Percentiles rank a stretch among this genome's conserved stretches.
These are phyloP conservation scores for Oreotrochilus melanogaster DNA, from an alignment of 2,113 vertebrate genomes.

Conservation along the genomic window DNA sequence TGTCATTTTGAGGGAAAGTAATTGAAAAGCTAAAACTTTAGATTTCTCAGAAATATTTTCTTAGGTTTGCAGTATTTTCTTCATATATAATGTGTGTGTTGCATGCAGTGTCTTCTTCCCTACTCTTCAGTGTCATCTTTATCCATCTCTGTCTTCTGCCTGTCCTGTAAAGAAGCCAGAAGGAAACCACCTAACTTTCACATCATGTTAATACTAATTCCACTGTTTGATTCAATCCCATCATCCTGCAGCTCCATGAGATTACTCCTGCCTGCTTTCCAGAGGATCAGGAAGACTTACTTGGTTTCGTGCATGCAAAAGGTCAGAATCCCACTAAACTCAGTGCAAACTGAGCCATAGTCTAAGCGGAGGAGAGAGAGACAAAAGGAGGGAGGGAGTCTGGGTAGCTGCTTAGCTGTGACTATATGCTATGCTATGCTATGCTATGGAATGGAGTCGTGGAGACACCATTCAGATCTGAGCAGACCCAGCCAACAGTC, in stretches of 20 bases:
- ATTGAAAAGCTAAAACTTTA: not conserved
- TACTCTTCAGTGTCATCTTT: not conserved
- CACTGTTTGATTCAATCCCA: not conserved
- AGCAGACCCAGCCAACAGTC: not conserved
- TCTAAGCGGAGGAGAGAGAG: not conserved
- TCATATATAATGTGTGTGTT: not conserved
- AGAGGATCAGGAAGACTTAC: not conserved
- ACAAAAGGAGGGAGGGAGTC: not conserved
- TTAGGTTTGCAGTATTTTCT: not conserved
- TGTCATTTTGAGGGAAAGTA: not conserved
- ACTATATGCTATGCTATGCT: not conserved
- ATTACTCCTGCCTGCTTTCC: not conserved
- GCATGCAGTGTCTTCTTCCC: not conserved
- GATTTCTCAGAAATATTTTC: not conserved
- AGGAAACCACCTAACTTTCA: not conserved
- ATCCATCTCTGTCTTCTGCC: not conserved
- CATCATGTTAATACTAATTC: not conserved
- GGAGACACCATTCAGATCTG: not conserved
- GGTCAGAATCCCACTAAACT: not conserved
- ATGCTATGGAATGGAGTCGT: not conserved
- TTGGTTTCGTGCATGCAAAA: not conserved
- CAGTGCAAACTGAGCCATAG: not conserved
- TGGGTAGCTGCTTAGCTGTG: not conserved
- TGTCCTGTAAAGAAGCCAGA: not conserved
- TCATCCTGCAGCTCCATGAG: fast-evolving